Conservation (phyloP, 2,113 vertebrate genomes). For the Centropus unirufus region DNA sequence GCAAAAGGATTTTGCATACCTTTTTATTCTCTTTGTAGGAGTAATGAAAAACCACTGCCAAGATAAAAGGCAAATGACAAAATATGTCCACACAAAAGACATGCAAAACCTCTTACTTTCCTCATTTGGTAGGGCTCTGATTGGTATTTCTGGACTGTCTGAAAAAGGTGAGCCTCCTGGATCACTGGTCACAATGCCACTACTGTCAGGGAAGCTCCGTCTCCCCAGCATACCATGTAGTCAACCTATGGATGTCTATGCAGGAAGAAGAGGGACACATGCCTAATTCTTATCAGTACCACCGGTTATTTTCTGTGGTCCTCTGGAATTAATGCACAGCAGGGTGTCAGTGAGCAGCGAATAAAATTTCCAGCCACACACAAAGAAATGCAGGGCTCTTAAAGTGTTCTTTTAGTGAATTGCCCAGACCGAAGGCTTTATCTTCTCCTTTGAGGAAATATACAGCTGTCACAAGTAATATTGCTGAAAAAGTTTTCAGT, state of each 20-base stretch:
- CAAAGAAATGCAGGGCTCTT: neutral
- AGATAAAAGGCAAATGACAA: neutral
- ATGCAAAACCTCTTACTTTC: neutral
- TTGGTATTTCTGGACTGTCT: neutral
- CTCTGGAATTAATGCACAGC: neutral
- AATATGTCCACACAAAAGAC: neutral
- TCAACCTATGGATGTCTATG: neutral
- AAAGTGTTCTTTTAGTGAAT: neutral
- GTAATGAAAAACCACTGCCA: neutral
- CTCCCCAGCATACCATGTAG: neutral
- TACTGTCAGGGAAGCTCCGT: neutral
- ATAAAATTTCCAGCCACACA: neutral
- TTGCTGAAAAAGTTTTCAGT: neutral
- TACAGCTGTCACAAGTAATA: neutral
- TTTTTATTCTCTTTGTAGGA: neutral
- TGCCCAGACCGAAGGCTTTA: neutral
- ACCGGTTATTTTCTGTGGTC: neutral
- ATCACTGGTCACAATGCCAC: neutral
- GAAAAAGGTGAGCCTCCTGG: neutral
- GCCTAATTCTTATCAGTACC: neutral
- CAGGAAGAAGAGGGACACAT: neutral
- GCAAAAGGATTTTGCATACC: constrained; percentile 3
- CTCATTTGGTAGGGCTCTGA: neutral
- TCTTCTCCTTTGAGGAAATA: neutral
- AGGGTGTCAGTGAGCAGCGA: neutral